phyloP scores from a whole-genome alignment of 2,888 invertebrate genomes.

The Dryadula phaetusa region DNA sequence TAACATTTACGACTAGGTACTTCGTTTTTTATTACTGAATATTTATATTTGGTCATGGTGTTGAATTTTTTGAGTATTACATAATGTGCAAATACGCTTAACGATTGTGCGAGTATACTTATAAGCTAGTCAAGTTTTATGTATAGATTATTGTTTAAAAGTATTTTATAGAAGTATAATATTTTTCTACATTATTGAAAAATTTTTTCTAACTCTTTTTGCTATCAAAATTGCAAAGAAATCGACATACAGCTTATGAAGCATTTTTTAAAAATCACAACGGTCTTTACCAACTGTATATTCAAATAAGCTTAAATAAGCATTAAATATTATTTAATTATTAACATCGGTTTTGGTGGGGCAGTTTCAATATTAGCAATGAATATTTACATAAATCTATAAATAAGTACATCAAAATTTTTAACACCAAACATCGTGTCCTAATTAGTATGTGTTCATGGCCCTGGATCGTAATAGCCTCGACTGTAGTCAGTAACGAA shows the following conservation, averaged over 20 bases:
- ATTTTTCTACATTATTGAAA: too few relatives aligned
- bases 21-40: conserved; percentile 19
- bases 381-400: conserved; percentile 75
- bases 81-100: conserved; percentile 4
- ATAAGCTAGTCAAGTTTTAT: background rate
- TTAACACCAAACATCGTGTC: conserved; percentile 75
- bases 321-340: conserved; percentile 51
- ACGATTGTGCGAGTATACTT: background rate
- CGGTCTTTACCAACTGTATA: too few relatives aligned
- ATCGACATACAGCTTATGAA: too few relatives aligned
- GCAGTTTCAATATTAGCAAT: conserved; percentile 69
- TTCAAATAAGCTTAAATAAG: too few relatives aligned
- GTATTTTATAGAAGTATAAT: too few relatives aligned
- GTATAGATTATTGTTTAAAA: too few relatives aligned
- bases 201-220: too few relatives aligned
- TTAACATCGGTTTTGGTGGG: conserved; percentile 67
- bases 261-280: too few relatives aligned
- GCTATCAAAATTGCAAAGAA: too few relatives aligned
- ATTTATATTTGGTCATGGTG: conserved; percentile 12
- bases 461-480: conserved; percentile 47
- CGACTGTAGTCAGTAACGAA: conserved; percentile 42
- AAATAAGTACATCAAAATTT: conserved; percentile 72
- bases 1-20: conserved; percentile 20
- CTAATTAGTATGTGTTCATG: conserved; percentile 62
- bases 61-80: conserved; percentile 5